Base-by-base conservation (phyloP, 2,888 invertebrate genomes). In the Lasioglossum villosulum region DNA sequence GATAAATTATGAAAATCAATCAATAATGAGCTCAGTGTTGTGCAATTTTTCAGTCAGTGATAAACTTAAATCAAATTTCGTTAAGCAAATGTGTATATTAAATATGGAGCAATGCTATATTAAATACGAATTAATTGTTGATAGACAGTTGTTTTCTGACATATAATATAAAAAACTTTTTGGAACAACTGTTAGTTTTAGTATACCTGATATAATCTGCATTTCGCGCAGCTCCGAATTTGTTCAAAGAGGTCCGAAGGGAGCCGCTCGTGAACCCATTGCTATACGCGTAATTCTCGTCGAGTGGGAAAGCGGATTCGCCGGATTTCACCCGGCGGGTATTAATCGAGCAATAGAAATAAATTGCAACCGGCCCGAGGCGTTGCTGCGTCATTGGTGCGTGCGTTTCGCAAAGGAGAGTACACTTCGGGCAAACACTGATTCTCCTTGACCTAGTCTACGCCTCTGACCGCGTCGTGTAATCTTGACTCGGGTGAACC, bases 381-480 rank as follows among this genome's bases (percentile, higher is more conserved):
- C 37, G 23, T 52, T n/a, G 72, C 70, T 68, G 78, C 75, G 71
- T 87, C 78, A 84, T 37, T 68, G 75, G 74, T 82, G 78, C 78
- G 75, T 86, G 39, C 70, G 76, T 66, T 87, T 89, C 80, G 87
- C 71, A 79, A 90, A 87, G 82, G 83, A 84, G 63, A 88, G 77
- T 73, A 79, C 74, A 86, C 87, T 83, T 90, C 88, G 86, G 88
- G 90, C 87, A 89, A 92, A 72, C 90, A 90, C 90, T 88, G 87
- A 93, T 90, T 91, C 89, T 83, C 93, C 93, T 93, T 93, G 93
- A 93, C 93, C 93, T 89, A 91, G 90, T 92, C 91, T 81, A 63
- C 79, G 34, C 10, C 87, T 79, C 74, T 85, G 86, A 83, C 86
- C 86, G 86, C 83, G 42, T 45, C 37, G 72, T 68, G 37, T 86